Evolutionary conservation across 2,888 invertebrate genomes (phyloP), one percentile per base, ranked within the genome.

Genomic region (Colostygia pectinataria): DNA sequence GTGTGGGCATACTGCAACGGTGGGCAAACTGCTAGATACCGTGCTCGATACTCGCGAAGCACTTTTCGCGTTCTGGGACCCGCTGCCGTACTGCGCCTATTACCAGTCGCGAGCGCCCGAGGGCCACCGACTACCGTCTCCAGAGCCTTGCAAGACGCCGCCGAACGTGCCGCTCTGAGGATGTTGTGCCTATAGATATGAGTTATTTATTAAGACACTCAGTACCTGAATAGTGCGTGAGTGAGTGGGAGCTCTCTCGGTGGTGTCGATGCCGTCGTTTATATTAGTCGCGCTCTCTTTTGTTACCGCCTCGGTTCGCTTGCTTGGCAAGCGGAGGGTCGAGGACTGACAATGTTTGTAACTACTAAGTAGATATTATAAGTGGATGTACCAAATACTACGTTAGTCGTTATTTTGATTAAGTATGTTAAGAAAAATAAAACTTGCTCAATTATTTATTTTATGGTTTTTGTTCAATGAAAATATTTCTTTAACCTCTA

Each of bases 31-130:
- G 36, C 82, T 94, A 63, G 93, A 93, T 27, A 93, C 93, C 0
- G 93, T 95, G 25, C 74, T 96, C 60, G 95, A 96, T 67, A 95
- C 95, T 61, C 91, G 95, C 28, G 96, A 96, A 71, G 96, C 95
- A 0, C 83, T 96, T 0, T 96, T 96, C 69, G 92, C 94, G 3
- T 94, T 94, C 68, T 96, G 96, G 96, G 96, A 96, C 72, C 96
- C 96, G 3, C 74, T 96, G 64, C 96, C 96, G 0, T 96, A 96
- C 73, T 96, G 95, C 71, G 96, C 95, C 1, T 96, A 95, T 74
- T 96, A 96, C 80, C 95, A 95, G 73, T 93, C 96, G 64, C 94
- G 96, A 68, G 77, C 94, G 63, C 95, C 96, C 28, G 83, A 78
- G 18, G 83, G 82, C 56, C 77, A 78, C 68, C 83, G 80, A 74